These are phyloP conservation scores for Xanthia icteritia DNA, from an alignment of 2,888 invertebrate species.

Conservation along the genomic window DNA sequence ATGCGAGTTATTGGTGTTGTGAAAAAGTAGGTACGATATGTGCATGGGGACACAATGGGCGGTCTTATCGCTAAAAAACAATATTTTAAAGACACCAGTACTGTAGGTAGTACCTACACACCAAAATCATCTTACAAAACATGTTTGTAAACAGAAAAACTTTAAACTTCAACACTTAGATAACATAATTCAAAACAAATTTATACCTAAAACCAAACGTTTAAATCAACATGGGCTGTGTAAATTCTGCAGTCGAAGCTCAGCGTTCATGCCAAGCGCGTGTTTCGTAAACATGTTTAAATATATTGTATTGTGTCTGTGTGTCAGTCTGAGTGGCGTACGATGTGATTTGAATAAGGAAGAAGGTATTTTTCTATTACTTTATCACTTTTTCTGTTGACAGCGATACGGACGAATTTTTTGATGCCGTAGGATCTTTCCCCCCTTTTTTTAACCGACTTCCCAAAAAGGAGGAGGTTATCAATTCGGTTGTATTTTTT, in stretches of 20 bases:
- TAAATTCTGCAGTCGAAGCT: not conserved
- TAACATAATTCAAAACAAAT: not conserved
- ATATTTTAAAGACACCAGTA: no score
- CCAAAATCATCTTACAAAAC: not conserved
- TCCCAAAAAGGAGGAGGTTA: no score
- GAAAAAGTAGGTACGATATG: no score
- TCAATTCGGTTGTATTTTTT: no score
- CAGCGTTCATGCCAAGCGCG: not conserved
- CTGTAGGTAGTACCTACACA: no score
- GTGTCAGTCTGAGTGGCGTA: conserved; percentile 12
- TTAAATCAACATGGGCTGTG: not conserved
- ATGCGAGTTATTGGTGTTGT: no score
- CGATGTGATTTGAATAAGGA: conserved; percentile 25
- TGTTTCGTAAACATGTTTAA: conserved; percentile 17
- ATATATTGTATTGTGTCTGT: conserved; percentile 31
- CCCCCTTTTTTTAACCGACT: no score
- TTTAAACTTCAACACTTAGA: not conserved
- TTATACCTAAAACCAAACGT: not conserved
- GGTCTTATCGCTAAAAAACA: no score
- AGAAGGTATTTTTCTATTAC: conserved; percentile 21
- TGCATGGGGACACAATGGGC: no score
- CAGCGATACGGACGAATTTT: no score
- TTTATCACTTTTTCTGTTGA: no score
- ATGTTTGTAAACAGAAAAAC: not conserved
- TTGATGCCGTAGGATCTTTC: no score